Base-by-base conservation (phyloP, 2,888 invertebrate genomes). In the Parochlus steinenii region DNA sequence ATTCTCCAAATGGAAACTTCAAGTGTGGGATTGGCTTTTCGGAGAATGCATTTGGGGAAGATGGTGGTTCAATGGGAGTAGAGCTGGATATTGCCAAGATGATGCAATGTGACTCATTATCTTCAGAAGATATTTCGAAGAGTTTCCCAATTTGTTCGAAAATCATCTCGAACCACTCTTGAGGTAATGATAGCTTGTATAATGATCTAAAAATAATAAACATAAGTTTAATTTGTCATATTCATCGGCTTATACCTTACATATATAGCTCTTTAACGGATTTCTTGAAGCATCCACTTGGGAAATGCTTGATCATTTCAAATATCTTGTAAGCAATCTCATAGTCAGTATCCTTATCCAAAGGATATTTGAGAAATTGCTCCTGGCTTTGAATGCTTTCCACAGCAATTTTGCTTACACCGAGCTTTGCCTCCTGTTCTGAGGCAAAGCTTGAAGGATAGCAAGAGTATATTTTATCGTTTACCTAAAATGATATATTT, bases 181-280 rank as follows among this genome's bases (percentile, higher is more conserved):
- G 58, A 1, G 83, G 82, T 31, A 83, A 55, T 35, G 67, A 65
- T 51, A 79, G 77, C 3, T 64, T 57, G 46, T 69, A 77, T 40
- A 65, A 65, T 40, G 69, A 62, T 38, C 66, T 67, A 46, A 67
- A 70, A 41, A 22, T 23, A 23, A 23, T 23, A 23, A 23, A 7
- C 23, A n/a, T 14, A 12, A 12, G 14, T 6, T 26, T 26, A 26
- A 5, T 26, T 26, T 6, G 26, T 26, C 26, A 12, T n/a, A 14
- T 26, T 11, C 23, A 23, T 23, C 23, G 7, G n/a, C 23, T n/a
- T 8, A 8, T 23, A 11, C 15, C 31, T 7, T 31, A 22, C 6
- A 37, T 31, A n/a, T 32, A 71, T 43, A 67, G 51, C 42, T 65
- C 61, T 19, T 69, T 67, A 41, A 74, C 58, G 32, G 63, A 64